Base-by-base conservation (phyloP, 1,140 invertebrate species). In the Oncopeltus fasciatus region DNA sequence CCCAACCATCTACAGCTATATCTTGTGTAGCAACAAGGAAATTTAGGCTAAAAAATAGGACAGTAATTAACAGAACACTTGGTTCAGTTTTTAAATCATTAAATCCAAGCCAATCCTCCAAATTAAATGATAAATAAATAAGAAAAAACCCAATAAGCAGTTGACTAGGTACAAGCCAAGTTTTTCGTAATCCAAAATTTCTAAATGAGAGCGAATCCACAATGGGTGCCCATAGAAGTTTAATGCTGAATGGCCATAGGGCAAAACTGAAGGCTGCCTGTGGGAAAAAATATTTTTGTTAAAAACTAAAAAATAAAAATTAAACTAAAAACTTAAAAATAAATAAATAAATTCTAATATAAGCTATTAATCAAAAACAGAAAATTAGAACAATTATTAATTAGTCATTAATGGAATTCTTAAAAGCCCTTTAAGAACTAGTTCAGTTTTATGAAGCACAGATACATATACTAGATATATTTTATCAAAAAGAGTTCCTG, bases 1-100 rank as follows among this genome's bases (percentile, higher is more conserved):
- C 96, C 97, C 97, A 99, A 2, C 97, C 97, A 81, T 99, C 97
- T 1, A 99, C 95, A 60, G 95, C 95, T 72, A 99, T 98, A 75
- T 99, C 97, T 78, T 99, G 97, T 24, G 95, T 99, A 1, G 97
- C 95, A 14, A 95, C 95, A 57, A 99, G 77, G 69, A 98, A 96
- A 70, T 97, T 98, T 1, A 99, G 77, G 58, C 81, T 76, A 71
- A 99, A 91, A 76, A 99, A 99, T 56, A 92, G 78, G 21, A 80
- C 68, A 8, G 94, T 96, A 4, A 99, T 74, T 28, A 88, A 72
- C 28, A 77, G 77, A 58, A 98, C 88, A 71, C 89, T 87, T 0
- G 93, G 90, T n/a, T 78, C 70, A 1, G 69, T 70, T 0, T 74
- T 74, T 0, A 46, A 33, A 62, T 71, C 67, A 43, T 67, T 68